phyloP scores from a whole-genome alignment of 2,888 invertebrate species.

The Archaeoteleia sp. region DNA sequence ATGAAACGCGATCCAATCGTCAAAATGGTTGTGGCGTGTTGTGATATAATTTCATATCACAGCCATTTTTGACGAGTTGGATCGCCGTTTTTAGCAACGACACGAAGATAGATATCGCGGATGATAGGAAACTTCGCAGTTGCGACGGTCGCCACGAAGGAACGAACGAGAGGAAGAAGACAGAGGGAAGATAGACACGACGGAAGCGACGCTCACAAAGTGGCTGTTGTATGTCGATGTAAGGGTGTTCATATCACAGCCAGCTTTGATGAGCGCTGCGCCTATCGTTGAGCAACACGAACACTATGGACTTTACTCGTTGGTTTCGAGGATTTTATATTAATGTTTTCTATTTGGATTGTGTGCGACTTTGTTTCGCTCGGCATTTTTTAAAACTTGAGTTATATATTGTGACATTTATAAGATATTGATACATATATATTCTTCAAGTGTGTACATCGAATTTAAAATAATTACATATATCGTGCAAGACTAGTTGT shows the following conservation, averaged over 20 bases:
- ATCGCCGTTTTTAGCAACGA: slow-evolving; percentile 77
- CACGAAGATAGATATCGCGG: slow-evolving; percentile 29
- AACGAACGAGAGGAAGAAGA: slow-evolving; percentile 17
- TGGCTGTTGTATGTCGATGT: slow-evolving; percentile 88
- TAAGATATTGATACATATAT: background rate
- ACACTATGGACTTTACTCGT: background rate
- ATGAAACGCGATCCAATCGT: slow-evolving; percentile 54
- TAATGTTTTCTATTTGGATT: slow-evolving; percentile 21
- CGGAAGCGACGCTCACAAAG: slow-evolving; percentile 86
- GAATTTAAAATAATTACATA: too few relatives aligned
- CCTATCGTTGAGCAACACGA: slow-evolving; percentile 61
- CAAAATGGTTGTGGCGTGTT: slow-evolving; percentile 71
- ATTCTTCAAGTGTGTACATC: too few relatives aligned
- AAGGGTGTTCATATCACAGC: slow-evolving; percentile 91
- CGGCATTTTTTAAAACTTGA: too few relatives aligned
- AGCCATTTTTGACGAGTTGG: slow-evolving; percentile 97
- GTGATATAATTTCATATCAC: slow-evolving; percentile 78
- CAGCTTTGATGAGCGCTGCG: slow-evolving; percentile 97
- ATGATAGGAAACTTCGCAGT: slow-evolving; percentile 18
- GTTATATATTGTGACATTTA: too few relatives aligned
- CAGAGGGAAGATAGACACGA: slow-evolving; percentile 33
- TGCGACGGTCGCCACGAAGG: background rate
- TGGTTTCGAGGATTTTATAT: slow-evolving; percentile 20
- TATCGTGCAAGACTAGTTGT: too few relatives aligned
- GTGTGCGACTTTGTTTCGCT: slow-evolving; percentile 1